Percentiles rank a stretch among this genome's conserved stretches.
These are phyloP conservation scores for Phenganax subtilis DNA, from an alignment of 92 coral and sea anemone species.

Conservation along the genomic window DNA sequence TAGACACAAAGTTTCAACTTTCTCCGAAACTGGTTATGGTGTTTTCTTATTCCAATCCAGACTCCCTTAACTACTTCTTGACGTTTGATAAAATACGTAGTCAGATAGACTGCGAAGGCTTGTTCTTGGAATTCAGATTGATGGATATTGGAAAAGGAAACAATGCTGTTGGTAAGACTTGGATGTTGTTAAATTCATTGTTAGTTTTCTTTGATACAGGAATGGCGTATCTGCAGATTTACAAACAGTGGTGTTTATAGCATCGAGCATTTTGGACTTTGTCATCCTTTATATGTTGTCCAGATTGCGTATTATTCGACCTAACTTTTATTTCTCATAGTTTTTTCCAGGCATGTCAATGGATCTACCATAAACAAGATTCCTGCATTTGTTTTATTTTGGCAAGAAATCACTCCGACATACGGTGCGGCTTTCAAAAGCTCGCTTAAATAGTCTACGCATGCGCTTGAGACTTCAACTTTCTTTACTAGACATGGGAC, in stretches of 20 bases:
- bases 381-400: conserved; percentile 63
- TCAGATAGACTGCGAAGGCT: conserved; percentile 50
- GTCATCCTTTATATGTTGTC: too few species aligned
- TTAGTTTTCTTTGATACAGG: too few species aligned
- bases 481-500: too few species aligned
- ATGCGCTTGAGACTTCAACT: too few species aligned
- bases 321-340: conserved; percentile 36
- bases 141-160: conserved; percentile 57
- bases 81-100: conserved; percentile 46
- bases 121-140: conserved; percentile 58
- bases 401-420: conserved; percentile 64
- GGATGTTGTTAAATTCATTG: not conserved
- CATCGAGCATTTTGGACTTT: too few species aligned
- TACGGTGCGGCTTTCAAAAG: conserved; percentile 9
- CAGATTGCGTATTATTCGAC: not conserved
- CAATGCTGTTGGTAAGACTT: conserved; percentile 57
- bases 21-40: conserved; percentile 71
- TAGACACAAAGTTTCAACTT: conserved; percentile 61
- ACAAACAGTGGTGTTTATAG: too few species aligned
- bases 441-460: not conserved
- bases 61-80: conserved; percentile 44
- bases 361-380: conserved; percentile 56
- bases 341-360: conserved; percentile 58
- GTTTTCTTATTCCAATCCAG: conserved; percentile 68
- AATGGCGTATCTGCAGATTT: too few species aligned